A percentile compares a stretch with the other conserved stretches of the same genome.
These are phyloP conservation scores for Ariolimax columbianus DNA, from an alignment of 2,888 invertebrate genomes.

Conservation along the genomic window DNA sequence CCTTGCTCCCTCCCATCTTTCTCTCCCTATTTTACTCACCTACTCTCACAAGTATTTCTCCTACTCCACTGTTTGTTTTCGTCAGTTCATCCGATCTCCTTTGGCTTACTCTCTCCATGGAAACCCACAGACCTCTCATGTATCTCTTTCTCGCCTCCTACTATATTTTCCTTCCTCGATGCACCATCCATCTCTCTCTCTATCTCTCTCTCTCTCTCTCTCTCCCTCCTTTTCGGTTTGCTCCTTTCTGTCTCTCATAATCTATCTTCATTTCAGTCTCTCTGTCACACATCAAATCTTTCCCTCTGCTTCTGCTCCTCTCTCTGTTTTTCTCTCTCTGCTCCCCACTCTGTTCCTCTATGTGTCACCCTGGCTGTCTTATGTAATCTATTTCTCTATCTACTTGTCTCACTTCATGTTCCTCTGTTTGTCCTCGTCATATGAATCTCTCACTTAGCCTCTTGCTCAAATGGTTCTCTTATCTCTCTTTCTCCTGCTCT, in stretches of 20 bases:
- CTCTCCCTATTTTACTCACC: too few relatives aligned
- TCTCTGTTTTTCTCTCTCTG: conserved; percentile 14
- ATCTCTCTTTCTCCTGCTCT: neutral
- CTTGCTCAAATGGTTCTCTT: too few relatives aligned
- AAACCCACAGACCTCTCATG: neutral
- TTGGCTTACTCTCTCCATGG: neutral
- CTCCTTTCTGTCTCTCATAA: neutral
- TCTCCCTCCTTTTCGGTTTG: neutral
- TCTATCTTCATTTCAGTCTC: neutral
- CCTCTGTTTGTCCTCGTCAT: too few relatives aligned
- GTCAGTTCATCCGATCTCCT: neutral
- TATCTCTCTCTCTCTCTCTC: neutral
- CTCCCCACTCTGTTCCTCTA: neutral
- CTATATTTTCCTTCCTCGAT: neutral
- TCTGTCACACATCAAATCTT: neutral
- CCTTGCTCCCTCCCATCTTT: too few relatives aligned
- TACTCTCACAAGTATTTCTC: too few relatives aligned
- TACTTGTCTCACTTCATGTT: too few relatives aligned
- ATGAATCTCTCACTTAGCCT: too few relatives aligned
- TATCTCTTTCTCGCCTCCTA: neutral
- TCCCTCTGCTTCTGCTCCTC: neutral
- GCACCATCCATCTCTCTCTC: neutral
- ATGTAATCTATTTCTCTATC: neutral
- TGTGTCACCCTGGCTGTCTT: neutral
- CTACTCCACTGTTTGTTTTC: neutral